These are phyloP conservation scores for Stegodyphus dumicola DNA, from an alignment of 1,140 invertebrate genomes.

Conservation along the genomic window DNA sequence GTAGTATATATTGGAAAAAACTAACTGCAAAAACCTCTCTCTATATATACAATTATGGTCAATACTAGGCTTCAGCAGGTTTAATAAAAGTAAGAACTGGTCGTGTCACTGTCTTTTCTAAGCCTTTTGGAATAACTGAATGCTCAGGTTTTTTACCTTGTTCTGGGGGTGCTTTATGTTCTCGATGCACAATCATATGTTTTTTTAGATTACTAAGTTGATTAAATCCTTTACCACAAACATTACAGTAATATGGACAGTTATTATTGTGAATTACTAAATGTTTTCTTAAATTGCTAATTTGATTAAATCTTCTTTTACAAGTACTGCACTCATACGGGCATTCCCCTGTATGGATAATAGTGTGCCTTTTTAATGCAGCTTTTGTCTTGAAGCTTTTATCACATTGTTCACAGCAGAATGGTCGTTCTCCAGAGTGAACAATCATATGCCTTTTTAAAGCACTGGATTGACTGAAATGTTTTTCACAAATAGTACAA, in stretches of 20 bases:
- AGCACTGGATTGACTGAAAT: slow-evolving; percentile 31
- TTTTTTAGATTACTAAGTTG: slow-evolving; percentile 93
- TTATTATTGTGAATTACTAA: slow-evolving; percentile 96
- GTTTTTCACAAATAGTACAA: slow-evolving; percentile 38
- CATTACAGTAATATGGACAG: slow-evolving; percentile 93
- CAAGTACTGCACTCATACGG: slow-evolving; percentile 95
- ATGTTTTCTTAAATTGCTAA: slow-evolving; percentile 93
- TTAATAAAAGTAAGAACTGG: slow-evolving; percentile 50
- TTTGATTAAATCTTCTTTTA: slow-evolving; percentile 92
- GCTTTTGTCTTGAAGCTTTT: slow-evolving; percentile 63
- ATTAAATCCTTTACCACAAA: slow-evolving; percentile 95
- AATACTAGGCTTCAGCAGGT: slow-evolving; percentile 32
- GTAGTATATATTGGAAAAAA: too few relatives aligned
- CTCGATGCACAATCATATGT: slow-evolving; percentile 87
- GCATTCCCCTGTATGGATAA: slow-evolving; percentile 96
- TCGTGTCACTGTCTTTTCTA: slow-evolving; percentile 11
- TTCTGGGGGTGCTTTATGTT: not conserved
- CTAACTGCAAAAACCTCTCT: too few relatives aligned
- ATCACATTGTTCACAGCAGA: slow-evolving; percentile 54
- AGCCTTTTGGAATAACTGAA: slow-evolving; percentile 3
- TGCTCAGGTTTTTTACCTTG: not conserved
- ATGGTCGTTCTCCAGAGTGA: slow-evolving; percentile 60
- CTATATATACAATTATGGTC: too few relatives aligned
- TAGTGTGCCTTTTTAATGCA: slow-evolving; percentile 88
- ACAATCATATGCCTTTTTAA: slow-evolving; percentile 56